A percentile compares a stretch with the other conserved stretches of the same genome.
These are phyloP conservation scores for Rhynchopsitta pachyrhyncha DNA, from an alignment of 2,113 vertebrate genomes.

Conservation along the genomic window DNA sequence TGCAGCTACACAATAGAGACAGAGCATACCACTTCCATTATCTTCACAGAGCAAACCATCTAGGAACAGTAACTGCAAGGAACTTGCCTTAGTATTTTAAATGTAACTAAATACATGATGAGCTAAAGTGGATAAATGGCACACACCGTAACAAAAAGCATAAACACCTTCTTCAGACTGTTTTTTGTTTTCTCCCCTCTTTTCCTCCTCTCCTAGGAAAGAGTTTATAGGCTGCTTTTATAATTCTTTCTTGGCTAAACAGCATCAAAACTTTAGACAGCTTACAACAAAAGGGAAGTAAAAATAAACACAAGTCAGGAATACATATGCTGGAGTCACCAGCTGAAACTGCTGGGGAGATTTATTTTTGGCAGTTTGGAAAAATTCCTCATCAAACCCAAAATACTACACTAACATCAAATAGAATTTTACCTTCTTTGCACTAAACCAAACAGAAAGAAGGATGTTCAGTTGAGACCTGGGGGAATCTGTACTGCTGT, in stretches of 20 bases:
- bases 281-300: slow-evolving; percentile 10
- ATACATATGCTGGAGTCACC: not conserved
- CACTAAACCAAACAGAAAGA: slow-evolving; percentile 29
- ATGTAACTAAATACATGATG: rapidly evolving
- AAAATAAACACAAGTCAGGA: slow-evolving; percentile 32
- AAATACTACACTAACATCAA: slow-evolving; percentile 21
- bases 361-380: slow-evolving; percentile 64
- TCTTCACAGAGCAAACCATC: not conserved
- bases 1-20: not conserved
- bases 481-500: not conserved
- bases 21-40: not conserved
- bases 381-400: slow-evolving; percentile 47
- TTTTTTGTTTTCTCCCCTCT: not conserved
- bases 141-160: not conserved
- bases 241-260: not conserved
- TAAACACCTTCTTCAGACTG: not conserved
- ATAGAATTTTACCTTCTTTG: slow-evolving; percentile 18
- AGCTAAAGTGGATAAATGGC: not conserved
- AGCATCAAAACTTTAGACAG: slow-evolving; percentile 5
- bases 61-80: not conserved
- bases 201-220: not conserved
- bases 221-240: not conserved
- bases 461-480: not conserved
- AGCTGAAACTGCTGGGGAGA: not conserved
- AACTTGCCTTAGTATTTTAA: not conserved